phyloP scores from a whole-genome alignment of 2,888 invertebrate species.

The Trachelus iudaicus region DNA sequence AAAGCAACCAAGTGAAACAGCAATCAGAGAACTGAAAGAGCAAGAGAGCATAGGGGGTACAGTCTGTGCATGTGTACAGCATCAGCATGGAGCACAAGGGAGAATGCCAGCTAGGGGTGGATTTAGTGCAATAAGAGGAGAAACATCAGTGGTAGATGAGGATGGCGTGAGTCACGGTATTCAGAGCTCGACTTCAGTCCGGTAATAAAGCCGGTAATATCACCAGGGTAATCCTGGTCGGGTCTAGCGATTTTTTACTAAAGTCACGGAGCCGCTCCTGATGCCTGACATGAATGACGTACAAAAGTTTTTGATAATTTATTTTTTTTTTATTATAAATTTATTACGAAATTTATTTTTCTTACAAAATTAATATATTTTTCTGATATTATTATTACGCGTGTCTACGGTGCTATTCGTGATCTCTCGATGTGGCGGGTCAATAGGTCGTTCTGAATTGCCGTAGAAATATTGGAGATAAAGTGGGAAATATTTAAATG shows the following conservation, averaged over 20 bases:
- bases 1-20: constrained; percentile 17
- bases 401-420: neutral
- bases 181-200: constrained; percentile 24
- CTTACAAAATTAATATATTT: neutral
- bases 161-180: constrained; percentile 40
- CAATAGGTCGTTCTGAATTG: neutral
- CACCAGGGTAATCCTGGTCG: constrained; percentile 43
- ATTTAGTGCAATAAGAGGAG: constrained; percentile 42
- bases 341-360: neutral
- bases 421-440: neutral
- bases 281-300: neutral
- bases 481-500: neutral
- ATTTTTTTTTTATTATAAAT: neutral
- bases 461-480: neutral
- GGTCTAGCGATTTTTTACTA: constrained; percentile 28
- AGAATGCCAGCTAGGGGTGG: neutral
- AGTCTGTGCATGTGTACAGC: neutral
- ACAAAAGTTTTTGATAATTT: neutral
- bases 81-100: neutral
- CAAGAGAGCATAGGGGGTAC: neutral
- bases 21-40: constrained; percentile 13
- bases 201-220: constrained; percentile 47
- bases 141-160: constrained; percentile 43
- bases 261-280: constrained; percentile 22
- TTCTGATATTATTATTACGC: neutral